phyloP scores from a whole-genome alignment of 2,888 invertebrate genomes.

The Dascillus cervinus region DNA sequence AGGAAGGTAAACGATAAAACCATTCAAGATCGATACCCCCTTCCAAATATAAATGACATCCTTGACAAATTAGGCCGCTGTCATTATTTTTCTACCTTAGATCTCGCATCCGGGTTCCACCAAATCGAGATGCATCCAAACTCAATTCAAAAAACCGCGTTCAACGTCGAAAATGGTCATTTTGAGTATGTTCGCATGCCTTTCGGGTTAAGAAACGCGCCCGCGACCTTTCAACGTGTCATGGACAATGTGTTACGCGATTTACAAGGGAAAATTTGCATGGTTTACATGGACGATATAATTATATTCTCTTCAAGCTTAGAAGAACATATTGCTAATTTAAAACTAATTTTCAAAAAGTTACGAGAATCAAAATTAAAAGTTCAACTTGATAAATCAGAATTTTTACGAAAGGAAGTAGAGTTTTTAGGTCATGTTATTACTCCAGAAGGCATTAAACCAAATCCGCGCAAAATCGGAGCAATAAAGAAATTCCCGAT shows the following conservation, averaged over 20 bases:
- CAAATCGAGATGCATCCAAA: constrained; percentile 21
- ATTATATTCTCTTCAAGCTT: constrained; percentile 24
- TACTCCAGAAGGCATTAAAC: constrained; percentile 24
- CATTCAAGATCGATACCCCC: too few relatives aligned
- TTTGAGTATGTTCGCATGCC: constrained; percentile 25
- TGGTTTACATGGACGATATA: constrained; percentile 29
- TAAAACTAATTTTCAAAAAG: constrained; percentile 20
- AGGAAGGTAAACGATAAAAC: constrained; percentile 27
- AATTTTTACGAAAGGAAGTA: too few relatives aligned
- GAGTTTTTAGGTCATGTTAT: constrained; percentile 28
- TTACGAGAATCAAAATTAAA: constrained; percentile 20
- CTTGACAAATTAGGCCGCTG: constrained; percentile 26
- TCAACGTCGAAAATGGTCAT: constrained; percentile 21
- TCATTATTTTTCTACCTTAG: constrained; percentile 22
- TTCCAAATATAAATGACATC: constrained; percentile 27
- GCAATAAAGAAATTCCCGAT: constrained; percentile 17
- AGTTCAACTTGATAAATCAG: constrained; percentile 22
- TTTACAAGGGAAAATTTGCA: constrained; percentile 17
- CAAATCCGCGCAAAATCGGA: constrained; percentile 25
- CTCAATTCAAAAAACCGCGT: constrained; percentile 24
- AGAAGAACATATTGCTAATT: constrained; percentile 19
- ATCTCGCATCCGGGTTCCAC: constrained; percentile 23
- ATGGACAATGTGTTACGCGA: constrained; percentile 24
- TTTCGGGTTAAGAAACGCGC: constrained; percentile 23
- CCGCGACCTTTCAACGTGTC: constrained; percentile 22